A percentile compares a stretch with the other conserved stretches of the same genome.
phyloP scores from a whole-genome alignment of 1,140 invertebrate species.

The Micrasema longulum region DNA sequence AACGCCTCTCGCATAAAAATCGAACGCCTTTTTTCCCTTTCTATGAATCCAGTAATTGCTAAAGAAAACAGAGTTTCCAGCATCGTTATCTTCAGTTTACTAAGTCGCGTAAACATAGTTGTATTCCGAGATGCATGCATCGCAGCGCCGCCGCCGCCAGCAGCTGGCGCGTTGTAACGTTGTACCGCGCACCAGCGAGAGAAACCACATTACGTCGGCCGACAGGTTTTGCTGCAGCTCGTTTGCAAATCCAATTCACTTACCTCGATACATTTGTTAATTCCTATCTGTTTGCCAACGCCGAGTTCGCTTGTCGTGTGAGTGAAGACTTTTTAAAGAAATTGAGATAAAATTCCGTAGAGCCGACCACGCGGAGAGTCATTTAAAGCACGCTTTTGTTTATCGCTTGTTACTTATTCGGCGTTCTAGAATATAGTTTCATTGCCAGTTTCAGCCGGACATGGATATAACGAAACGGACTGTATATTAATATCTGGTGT shows the following conservation, averaged over 20 bases:
- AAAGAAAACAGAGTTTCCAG: neutral
- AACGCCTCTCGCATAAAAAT: slow-evolving; percentile 16
- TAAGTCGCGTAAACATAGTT: neutral
- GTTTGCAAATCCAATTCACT: slow-evolving; percentile 36
- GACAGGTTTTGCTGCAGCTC: slow-evolving; percentile 33
- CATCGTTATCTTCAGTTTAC: neutral
- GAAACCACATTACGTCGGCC: too few relatives aligned
- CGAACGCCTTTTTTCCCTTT: slow-evolving; percentile 34
- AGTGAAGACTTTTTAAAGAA: neutral
- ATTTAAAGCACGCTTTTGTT: too few relatives aligned
- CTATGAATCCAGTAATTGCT: slow-evolving; percentile 6
- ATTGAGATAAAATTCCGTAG: slow-evolving; percentile 6
- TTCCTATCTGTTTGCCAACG: too few relatives aligned
- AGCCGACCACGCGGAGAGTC: too few relatives aligned
- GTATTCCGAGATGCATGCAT: neutral
- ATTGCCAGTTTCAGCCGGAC: too few relatives aligned
- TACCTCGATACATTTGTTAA: slow-evolving; percentile 40
- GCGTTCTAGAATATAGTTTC: too few relatives aligned
- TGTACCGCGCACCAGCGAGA: slow-evolving; percentile 14
- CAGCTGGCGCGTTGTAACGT: slow-evolving; percentile 7
- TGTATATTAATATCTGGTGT: too few relatives aligned
- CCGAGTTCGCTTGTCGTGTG: too few relatives aligned
- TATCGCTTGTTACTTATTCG: too few relatives aligned
- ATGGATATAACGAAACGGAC: too few relatives aligned
- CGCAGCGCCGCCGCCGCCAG: slow-evolving; percentile 5